Evolutionary conservation across 2,113 vertebrate species (phyloP), one percentile per base, ranked within the genome.

Genomic region (Copsychus sechellarum): DNA sequence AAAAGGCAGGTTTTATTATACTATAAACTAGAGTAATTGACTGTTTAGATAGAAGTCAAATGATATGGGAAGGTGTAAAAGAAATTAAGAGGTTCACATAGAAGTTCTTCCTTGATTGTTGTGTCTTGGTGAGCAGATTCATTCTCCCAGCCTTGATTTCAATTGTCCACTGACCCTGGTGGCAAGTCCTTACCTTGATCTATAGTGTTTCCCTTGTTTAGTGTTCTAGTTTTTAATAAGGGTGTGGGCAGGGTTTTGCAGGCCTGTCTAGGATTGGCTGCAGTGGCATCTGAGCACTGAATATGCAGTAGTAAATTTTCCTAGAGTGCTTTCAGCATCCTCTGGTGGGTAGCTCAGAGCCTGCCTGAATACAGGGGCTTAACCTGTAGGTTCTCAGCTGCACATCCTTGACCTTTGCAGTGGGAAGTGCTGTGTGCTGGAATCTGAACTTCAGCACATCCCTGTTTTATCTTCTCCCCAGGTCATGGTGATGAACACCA

Each of bases 401-500:
- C 28, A 19, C n/a, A 56, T 45, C 22, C 38, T 45, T 48, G 28
- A 22, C 25, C 34, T 51, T 54, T 34, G 56, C 66, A 51, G 43
- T 4, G 10, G 11, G 25, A 79, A 66, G 26, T 47, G 86, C 47
- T 66, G 16, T 31, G 12, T n/a, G 38, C n/a, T 67, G 66, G 13
- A 20, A 50, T 12, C 50, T 51, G 33, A 67, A 34, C 19, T 34
- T 26, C 8, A 33, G 77, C 26, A 8, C 1, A 5, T 28, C 43
- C 31, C 31, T 31, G 12, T 31, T 67, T 22, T 28, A 36, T 25
- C 53, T 40, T 15, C 12, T 74, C 6, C 28, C 20, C 21, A 5
- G 16, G 28, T 60, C 36, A 22, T 0, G 0, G 19, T 54, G 64
- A 34, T 42, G 53, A 34, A 3, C 2, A 33, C 45, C 21, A 2